Evolutionary conservation across 2,888 invertebrate genomes (phyloP).

Genomic region (Carcina quercana): DNA sequence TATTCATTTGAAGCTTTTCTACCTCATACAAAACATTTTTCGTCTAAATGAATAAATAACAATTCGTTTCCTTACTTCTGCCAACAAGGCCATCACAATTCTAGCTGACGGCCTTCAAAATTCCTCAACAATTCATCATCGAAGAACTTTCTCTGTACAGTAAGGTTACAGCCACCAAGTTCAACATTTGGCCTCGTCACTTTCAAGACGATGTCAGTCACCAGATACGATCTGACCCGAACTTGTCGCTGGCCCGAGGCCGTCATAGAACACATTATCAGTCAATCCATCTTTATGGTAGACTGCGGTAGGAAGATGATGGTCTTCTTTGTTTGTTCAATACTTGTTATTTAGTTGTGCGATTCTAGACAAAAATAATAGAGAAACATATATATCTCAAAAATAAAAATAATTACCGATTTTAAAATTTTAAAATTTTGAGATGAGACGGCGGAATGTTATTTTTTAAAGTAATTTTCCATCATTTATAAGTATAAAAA

Average conservation of each 20-base stretch:
- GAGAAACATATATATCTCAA: background rate
- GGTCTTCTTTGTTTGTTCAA: no score
- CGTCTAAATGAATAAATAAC: no score
- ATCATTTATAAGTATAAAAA: no score
- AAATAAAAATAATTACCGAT: background rate
- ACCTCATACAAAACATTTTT: no score
- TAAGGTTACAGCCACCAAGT: conserved; percentile 9
- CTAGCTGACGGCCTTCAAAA: conserved; percentile 8
- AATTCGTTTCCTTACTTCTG: no score
- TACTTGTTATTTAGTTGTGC: no score
- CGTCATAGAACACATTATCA: conserved; percentile 4
- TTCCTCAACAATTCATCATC: conserved; percentile 5
- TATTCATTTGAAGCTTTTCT: no score
- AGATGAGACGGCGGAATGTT: no score
- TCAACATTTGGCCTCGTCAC: conserved; percentile 9
- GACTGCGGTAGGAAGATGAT: no score
- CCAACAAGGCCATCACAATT: no score
- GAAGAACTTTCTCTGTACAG: conserved; percentile 9
- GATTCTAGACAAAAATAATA: background rate
- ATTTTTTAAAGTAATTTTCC: no score
- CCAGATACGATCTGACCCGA: conserved; percentile 6
- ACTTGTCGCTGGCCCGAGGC: conserved; percentile 11
- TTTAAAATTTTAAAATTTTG: background rate
- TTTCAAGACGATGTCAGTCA: conserved; percentile 3
- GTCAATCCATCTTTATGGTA: conserved; percentile 6